Evolutionary conservation across 2,888 invertebrate genomes (phyloP), one percentile per base, ranked within the genome.

Genomic region (Anodontia alba): DNA sequence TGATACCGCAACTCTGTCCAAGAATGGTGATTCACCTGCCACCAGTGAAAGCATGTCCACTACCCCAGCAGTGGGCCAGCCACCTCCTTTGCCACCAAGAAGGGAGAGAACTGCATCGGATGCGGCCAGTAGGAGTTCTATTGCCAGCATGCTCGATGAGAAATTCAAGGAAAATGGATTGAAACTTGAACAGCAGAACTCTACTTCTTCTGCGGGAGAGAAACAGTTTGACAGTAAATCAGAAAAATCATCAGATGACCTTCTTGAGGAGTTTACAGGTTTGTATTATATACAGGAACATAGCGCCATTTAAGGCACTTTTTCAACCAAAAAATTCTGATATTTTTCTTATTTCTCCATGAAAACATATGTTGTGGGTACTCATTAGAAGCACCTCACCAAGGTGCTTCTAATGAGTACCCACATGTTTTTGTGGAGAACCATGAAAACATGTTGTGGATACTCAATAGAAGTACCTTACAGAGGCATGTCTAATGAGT

Each of bases 51-150:
- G 17, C 2, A 49, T 20, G 12, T 5, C 15, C 49, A 31, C 54
- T 23, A 26, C n/a, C 38, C 42, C 71, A 76, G 78, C 84, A 10
- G 75, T 78, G 1, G 81, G 84, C 0, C 43, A 80, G 36, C 90
- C 90, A 1, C 91, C 91, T 15, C 91, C 91, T 0, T 83, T 90
- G 15, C 91, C 91, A 20, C 91, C 91, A 1, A 68, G 90, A 17
- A 81, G 88, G 43, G 90, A 90, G n/a, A 79, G 89, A 33, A 78
- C 84, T 33, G 73, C 80, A 36, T 90, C 89, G 0, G 83, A 87
- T 43, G 77, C 78, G n/a, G 76, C 82, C 23, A 83, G 79, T 49
- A 79, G 89, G 12, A 76, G 86, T 26, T 86, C 87, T 0, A 80
- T 80, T 17, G 87, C 83, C 3, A 87, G 83, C 26, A 57, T 84